A percentile compares a stretch with the other conserved stretches of the same genome.
Evolutionary conservation across 1,140 invertebrate genomes (phyloP).

Genomic region (Penaeus chinensis): DNA sequence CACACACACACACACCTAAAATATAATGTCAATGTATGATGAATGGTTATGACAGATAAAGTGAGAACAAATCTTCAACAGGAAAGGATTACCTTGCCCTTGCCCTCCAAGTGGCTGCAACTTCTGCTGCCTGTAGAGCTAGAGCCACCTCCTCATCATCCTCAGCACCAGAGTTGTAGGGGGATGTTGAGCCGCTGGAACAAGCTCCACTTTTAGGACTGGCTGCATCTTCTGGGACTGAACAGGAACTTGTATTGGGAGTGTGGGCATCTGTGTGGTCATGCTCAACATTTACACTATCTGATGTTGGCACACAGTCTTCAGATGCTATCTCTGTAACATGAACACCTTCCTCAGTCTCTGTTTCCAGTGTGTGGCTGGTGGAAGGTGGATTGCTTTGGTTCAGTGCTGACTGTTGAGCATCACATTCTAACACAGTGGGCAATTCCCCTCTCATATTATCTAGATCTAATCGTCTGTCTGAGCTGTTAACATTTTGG

Average conservation of each 20-base stretch:
- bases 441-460: too few relatives aligned
- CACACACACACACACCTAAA: too few relatives aligned
- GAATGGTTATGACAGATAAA: too few relatives aligned
- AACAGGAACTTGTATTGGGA: not conserved
- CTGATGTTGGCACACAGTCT: too few relatives aligned
- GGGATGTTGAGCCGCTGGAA: conserved; percentile 75
- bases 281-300: not conserved
- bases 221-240: not conserved
- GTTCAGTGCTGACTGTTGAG: too few relatives aligned
- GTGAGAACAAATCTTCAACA: not conserved
- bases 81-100: conserved; percentile 75
- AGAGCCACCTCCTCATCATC: conserved; percentile 91
- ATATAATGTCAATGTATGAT: too few relatives aligned
- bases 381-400: too few relatives aligned
- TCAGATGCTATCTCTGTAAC: too few relatives aligned
- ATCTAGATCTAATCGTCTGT: not conserved
- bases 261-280: not conserved
- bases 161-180: conserved; percentile 84
- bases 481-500: conserved; percentile 8
- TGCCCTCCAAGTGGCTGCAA: conserved; percentile 82
- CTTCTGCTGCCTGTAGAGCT: conserved; percentile 86
- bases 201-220: conserved; percentile 26
- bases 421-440: too few relatives aligned
- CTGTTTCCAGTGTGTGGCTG: too few relatives aligned
- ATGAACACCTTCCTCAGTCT: too few relatives aligned